Evolutionary conservation across 2,113 vertebrate genomes (phyloP), one percentile per base, ranked within the genome.

Genomic region (Cichladusa arquata): DNA sequence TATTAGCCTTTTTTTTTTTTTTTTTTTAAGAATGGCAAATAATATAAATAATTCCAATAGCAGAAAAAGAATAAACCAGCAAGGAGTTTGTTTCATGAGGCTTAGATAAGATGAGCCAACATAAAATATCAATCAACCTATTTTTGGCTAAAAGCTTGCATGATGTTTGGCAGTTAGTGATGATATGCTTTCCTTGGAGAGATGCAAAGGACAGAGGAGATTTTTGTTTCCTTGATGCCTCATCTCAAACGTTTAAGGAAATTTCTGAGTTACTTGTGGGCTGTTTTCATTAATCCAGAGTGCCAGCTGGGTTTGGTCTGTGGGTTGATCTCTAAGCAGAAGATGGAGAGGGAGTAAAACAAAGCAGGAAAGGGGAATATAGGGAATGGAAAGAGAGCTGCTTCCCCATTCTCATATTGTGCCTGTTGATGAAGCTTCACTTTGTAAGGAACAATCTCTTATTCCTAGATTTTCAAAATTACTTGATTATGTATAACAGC

Each of bases 21-120:
- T 73, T 50, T 42, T 54, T 54, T 90, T 82, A 92, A 79, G 56
- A 95, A 70, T 83, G 58, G 86, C 69, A 96, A 92, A 78, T 91
- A 94, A 95, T 94, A 95, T 53, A 96, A 96, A 90, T 92, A 96
- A 94, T 60, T 69, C 67, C 19, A 88, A 64, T 42, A 88, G 56
- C 6, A 14, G 70, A 33, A 53, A 67, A 64, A 77, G 76, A 69
- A 36, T 47, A 93, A 89, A 54, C 18, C 54, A 53, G 31, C 25
- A 66, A 90, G 58, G 34, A 58, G 2, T 36, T 92, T 95, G 42
- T 44, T 66, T 47, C 79, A 90, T 53, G 86, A 54, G 90, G 34
- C 90, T 83, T 84, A 23, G 12, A 58, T 76, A 88, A 91, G 56
- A 95, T 48, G 79, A 85, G 48, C 22, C 34, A 72, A 76, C 58